phyloP scores from a whole-genome alignment of 2,797 vertebrate species.

The Zenarchopterus dispar region DNA sequence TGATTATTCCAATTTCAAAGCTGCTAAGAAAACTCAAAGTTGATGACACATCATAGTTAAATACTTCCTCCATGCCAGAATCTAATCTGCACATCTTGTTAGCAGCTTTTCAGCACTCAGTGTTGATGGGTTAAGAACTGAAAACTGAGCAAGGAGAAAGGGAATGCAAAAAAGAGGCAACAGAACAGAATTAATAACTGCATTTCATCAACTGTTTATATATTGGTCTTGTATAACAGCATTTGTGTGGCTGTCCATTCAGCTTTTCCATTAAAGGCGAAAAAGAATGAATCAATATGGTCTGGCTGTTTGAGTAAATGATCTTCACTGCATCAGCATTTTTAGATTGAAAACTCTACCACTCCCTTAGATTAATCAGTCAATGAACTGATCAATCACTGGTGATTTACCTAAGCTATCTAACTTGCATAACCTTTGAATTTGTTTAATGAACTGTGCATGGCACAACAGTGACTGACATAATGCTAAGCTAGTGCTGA shows the following conservation, averaged over 20 bases:
- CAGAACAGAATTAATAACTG: too few relatives aligned
- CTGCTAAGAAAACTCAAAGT: conserved; percentile 54
- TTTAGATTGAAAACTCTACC: conserved; percentile 33
- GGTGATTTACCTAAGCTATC: conserved; percentile 27
- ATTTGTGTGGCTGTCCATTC: conserved; percentile 3
- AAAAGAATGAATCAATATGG: conserved; percentile 45
- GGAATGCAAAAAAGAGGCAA: background rate
- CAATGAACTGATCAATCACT: conserved; percentile 43
- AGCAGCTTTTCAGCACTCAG: conserved; percentile 16
- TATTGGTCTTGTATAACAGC: too few relatives aligned
- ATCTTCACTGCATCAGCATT: conserved; percentile 50
- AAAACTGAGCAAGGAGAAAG: conserved; percentile 11
- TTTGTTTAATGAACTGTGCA: conserved; percentile 57
- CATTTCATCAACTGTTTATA: too few relatives aligned
- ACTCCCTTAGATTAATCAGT: conserved; percentile 50
- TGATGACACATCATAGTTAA: conserved; percentile 65
- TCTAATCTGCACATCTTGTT: conserved; percentile 68
- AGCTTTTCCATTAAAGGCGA: conserved; percentile 35
- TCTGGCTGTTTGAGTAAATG: conserved; percentile 19
- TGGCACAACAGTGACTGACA: conserved; percentile 25
- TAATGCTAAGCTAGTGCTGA: conserved; percentile 26
- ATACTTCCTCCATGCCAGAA: conserved; percentile 49
- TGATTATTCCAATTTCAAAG: conserved; percentile 41
- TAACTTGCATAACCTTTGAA: conserved; percentile 56
- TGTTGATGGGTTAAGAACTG: conserved; percentile 15